Percentiles rank a stretch among this genome's conserved stretches.
phyloP scores from a whole-genome alignment of 2,797 vertebrate species.

The Sorex maritimensis region DNA sequence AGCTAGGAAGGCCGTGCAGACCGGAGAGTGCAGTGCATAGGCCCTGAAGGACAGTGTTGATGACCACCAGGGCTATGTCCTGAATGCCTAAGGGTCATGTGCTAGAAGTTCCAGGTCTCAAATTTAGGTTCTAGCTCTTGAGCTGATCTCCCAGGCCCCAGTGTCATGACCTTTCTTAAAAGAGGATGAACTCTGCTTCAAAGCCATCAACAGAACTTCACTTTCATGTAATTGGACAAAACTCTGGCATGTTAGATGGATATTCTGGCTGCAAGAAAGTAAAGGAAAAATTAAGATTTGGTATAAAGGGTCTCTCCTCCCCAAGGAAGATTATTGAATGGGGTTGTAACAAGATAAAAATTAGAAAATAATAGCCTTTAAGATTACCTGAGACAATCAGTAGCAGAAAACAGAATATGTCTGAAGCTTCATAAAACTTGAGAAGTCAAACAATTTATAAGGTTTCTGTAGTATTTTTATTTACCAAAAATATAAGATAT shows the following conservation, averaged over 20 bases:
- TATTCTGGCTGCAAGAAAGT: neutral
- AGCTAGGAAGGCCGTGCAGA: no score
- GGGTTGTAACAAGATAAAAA: neutral
- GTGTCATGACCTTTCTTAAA: neutral
- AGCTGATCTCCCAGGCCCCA: no score
- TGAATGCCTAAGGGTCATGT: no score
- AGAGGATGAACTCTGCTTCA: neutral
- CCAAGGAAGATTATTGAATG: neutral
- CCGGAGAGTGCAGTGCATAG: no score
- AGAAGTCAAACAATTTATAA: neutral
- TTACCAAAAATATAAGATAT: slow-evolving; percentile 37
- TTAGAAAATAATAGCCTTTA: neutral
- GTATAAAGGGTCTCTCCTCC: neutral
- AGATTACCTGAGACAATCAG: neutral
- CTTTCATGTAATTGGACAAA: neutral
- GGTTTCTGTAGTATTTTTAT: slow-evolving; percentile 7
- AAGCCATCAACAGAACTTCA: slow-evolving; percentile 4
- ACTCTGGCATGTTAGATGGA: neutral
- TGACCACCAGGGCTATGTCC: no score
- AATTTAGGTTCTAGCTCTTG: no score
- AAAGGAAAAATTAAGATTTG: neutral
- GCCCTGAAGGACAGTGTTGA: no score
- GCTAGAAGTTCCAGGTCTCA: no score
- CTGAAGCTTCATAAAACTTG: slow-evolving; percentile 1
- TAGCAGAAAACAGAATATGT: neutral